These are phyloP conservation scores for Pemphredon lugubris DNA, from an alignment of 2,888 invertebrate species.

Conservation along the genomic window DNA sequence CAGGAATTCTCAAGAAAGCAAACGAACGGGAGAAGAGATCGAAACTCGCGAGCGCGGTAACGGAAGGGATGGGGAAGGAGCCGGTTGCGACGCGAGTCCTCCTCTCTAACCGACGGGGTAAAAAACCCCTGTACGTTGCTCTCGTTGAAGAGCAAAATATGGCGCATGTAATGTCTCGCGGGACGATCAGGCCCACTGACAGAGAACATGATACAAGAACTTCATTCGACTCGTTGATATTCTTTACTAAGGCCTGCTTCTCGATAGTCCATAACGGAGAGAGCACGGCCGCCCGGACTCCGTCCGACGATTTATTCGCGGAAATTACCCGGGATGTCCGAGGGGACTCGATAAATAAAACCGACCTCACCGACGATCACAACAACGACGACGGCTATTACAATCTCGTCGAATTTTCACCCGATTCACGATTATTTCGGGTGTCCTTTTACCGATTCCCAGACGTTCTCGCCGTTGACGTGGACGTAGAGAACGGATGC, in stretches of 20 bases:
- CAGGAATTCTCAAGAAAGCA: constrained; percentile 61
- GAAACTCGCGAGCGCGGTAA: constrained; percentile 16
- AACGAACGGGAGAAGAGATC: constrained; percentile 46
- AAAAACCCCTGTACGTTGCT: constrained; percentile 41
- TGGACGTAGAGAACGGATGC: too few relatives aligned
- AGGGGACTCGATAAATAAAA: neutral
- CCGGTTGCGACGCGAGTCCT: constrained; percentile 31
- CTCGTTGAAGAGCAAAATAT: constrained; percentile 53
- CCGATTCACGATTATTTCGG: too few relatives aligned
- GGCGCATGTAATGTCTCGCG: constrained; percentile 52
- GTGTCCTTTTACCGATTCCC: too few relatives aligned
- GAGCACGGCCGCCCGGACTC: too few relatives aligned
- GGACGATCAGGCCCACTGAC: constrained; percentile 45
- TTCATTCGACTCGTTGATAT: constrained; percentile 57
- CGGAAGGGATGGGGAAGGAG: constrained; percentile 10
- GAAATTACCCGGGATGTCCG: too few relatives aligned
- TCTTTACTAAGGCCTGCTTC: constrained; percentile 24
- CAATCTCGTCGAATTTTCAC: too few relatives aligned
- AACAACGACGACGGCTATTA: too few relatives aligned
- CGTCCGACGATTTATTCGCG: too few relatives aligned
- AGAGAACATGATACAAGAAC: constrained; percentile 47
- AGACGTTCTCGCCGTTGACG: too few relatives aligned
- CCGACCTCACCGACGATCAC: neutral
- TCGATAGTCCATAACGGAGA: constrained; percentile 20
- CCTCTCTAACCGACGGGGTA: too few relatives aligned